A percentile compares a stretch with the other conserved stretches of the same genome.
Evolutionary conservation across 2,113 vertebrate species (phyloP).

Genomic region (Myanophis thanlyinensis): DNA sequence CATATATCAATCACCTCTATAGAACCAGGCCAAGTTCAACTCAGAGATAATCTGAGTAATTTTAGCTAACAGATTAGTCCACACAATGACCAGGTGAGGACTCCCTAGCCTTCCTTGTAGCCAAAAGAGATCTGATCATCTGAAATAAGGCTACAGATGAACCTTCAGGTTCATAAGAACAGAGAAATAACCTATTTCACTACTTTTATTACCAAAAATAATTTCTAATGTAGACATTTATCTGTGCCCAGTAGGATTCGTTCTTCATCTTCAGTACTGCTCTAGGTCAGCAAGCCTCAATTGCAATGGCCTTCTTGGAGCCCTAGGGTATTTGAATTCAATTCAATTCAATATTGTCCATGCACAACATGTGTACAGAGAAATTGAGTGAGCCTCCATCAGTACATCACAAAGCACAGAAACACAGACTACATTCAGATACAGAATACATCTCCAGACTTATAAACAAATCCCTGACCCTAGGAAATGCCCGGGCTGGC

Average conservation of each 20-base stretch:
- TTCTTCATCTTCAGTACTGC: background rate
- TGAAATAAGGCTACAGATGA: background rate
- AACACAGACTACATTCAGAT: no score
- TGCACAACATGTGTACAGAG: no score
- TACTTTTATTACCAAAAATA: background rate
- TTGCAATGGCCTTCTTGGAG: background rate
- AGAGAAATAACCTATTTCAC: background rate
- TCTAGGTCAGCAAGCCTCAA: background rate
- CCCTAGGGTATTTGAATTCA: background rate
- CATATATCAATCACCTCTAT: background rate
- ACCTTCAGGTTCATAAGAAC: background rate
- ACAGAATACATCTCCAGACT: no score
- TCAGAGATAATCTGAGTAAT: background rate
- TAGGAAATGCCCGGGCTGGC: no score
- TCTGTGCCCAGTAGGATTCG: background rate
- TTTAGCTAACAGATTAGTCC: background rate
- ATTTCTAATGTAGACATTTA: background rate
- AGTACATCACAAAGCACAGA: no score
- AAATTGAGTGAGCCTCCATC: no score
- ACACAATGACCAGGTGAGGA: background rate
- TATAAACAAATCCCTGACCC: no score
- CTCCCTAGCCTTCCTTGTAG: background rate
- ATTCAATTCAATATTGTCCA: no score
- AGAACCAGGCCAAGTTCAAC: background rate
- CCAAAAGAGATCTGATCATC: background rate